A percentile compares a stretch with the other conserved stretches of the same genome.
Evolutionary conservation across 2,797 vertebrate species (phyloP).

Genomic region (Ptychobarbus kaznakovi): DNA sequence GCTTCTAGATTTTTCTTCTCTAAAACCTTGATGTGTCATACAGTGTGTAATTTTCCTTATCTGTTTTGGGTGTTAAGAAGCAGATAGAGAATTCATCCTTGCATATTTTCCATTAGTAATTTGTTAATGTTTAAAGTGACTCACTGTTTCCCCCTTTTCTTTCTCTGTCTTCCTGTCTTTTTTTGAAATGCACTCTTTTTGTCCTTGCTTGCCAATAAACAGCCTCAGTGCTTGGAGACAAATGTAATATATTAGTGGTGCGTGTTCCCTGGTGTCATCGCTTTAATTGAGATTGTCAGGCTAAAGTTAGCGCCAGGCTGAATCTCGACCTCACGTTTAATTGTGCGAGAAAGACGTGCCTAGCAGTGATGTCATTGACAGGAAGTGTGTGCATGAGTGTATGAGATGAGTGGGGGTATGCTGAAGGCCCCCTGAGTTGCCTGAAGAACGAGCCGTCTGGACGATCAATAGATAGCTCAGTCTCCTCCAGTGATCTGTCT

Average conservation of each 20-base stretch:
- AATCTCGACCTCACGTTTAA: slow-evolving; percentile 50
- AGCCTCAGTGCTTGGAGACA: slow-evolving; percentile 33
- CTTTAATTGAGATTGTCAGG: slow-evolving; percentile 62
- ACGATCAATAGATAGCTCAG: slow-evolving; percentile 63
- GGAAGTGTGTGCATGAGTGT: slow-evolving; percentile 37
- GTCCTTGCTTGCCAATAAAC: slow-evolving; percentile 44
- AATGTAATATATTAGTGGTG: slow-evolving; percentile 51
- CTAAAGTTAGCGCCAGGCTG: slow-evolving; percentile 51
- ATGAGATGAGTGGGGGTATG: slow-evolving; percentile 43
- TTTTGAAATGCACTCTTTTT: slow-evolving; percentile 29
- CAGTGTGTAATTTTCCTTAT: background rate
- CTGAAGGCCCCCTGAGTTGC: slow-evolving; percentile 33
- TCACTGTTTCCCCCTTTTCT: background rate
- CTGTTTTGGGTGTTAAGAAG: background rate
- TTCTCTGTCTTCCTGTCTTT: slow-evolving; percentile 3
- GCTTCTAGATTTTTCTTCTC: background rate
- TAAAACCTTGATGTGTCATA: background rate
- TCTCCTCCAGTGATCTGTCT: slow-evolving; percentile 61
- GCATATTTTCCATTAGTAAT: slow-evolving; percentile 15
- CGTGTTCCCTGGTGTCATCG: slow-evolving; percentile 34
- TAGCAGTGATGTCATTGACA: slow-evolving; percentile 35
- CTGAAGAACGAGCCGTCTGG: slow-evolving; percentile 19
- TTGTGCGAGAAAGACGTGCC: slow-evolving; percentile 48
- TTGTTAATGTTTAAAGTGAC: slow-evolving; percentile 73
- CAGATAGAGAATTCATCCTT: background rate